These are phyloP conservation scores for Microctenopoma lineatum DNA, from an alignment of 2,797 vertebrate species.

Conservation along the genomic window DNA sequence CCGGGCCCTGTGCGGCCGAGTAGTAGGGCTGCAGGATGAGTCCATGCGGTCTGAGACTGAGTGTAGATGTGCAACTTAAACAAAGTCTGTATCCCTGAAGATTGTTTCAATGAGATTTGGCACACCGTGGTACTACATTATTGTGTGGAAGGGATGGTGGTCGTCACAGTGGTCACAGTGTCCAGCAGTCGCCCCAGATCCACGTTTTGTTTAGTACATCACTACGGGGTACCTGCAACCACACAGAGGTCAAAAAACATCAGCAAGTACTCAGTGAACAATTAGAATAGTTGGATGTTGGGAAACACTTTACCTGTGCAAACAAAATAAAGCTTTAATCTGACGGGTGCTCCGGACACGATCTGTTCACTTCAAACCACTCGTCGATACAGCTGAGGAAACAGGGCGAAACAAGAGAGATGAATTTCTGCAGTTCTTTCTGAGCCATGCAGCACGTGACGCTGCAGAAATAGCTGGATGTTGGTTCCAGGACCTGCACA, in stretches of 20 bases:
- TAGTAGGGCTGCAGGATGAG: conserved; percentile 6
- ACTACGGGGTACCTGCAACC: conserved; percentile 53
- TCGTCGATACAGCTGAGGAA: conserved; percentile 89
- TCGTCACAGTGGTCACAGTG: conserved; percentile 67
- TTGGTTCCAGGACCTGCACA: too few relatives aligned
- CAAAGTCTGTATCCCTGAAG: conserved; percentile 79
- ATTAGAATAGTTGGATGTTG: not conserved
- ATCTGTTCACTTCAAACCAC: conserved; percentile 98
- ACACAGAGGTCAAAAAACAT: conserved; percentile 9
- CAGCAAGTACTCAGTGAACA: not conserved
- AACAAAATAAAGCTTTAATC: conserved; percentile 85
- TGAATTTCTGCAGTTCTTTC: too few relatives aligned
- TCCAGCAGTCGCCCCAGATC: conserved; percentile 53
- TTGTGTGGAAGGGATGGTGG: conserved; percentile 6
- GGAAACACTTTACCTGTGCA: conserved; percentile 79
- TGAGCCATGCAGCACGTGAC: too few relatives aligned
- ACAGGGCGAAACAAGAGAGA: not conserved
- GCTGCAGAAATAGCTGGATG: too few relatives aligned
- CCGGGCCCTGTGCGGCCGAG: not conserved
- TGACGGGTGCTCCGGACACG: conserved; percentile 95
- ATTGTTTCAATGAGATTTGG: conserved; percentile 78
- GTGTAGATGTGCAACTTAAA: conserved; percentile 52
- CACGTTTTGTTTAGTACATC: conserved; percentile 29
- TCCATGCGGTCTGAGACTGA: conserved; percentile 17
- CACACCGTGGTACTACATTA: conserved; percentile 73